Evolutionary conservation across 2,888 invertebrate species (phyloP).

Genomic region (Falcaria lacertinaria): DNA sequence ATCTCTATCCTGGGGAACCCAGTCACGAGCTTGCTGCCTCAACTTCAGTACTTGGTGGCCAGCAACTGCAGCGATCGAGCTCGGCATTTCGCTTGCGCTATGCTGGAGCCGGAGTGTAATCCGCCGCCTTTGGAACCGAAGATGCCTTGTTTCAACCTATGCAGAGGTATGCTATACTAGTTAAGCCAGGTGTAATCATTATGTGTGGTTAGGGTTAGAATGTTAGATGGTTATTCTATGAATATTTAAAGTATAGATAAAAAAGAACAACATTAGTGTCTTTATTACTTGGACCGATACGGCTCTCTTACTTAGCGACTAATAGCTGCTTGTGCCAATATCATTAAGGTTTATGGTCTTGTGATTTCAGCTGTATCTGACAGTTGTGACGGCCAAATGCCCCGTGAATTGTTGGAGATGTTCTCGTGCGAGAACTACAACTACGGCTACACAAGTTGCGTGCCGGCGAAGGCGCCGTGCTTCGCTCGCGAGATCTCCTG

Average conservation of each 20-base stretch:
- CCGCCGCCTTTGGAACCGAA: constrained; percentile 78
- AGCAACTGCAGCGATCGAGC: constrained; percentile 83
- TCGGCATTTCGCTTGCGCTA: constrained; percentile 81
- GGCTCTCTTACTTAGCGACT: too few species aligned
- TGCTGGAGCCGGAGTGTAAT: constrained; percentile 84
- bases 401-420: constrained; percentile 74
- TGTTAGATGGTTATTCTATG: too few species aligned
- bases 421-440: constrained; percentile 81
- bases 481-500: constrained; percentile 78
- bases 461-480: constrained; percentile 71
- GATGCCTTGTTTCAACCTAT: constrained; percentile 82
- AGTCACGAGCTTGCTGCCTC: constrained; percentile 64
- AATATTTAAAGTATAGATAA: too few species aligned
- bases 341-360: background rate
- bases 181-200: too few species aligned
- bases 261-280: too few species aligned
- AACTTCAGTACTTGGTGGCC: constrained; percentile 80
- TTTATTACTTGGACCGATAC: too few species aligned
- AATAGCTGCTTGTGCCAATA: too few species aligned
- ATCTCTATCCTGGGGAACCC: constrained; percentile 55
- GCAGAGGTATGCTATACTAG: constrained; percentile 80
- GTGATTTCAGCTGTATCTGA: constrained; percentile 79
- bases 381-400: constrained; percentile 80
- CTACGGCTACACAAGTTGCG: constrained; percentile 60
- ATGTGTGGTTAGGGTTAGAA: too few species aligned